A percentile compares a stretch with the other conserved stretches of the same genome.
These are phyloP conservation scores for Scomber japonicus DNA, from an alignment of 2,113 vertebrate species.

Conservation along the genomic window DNA sequence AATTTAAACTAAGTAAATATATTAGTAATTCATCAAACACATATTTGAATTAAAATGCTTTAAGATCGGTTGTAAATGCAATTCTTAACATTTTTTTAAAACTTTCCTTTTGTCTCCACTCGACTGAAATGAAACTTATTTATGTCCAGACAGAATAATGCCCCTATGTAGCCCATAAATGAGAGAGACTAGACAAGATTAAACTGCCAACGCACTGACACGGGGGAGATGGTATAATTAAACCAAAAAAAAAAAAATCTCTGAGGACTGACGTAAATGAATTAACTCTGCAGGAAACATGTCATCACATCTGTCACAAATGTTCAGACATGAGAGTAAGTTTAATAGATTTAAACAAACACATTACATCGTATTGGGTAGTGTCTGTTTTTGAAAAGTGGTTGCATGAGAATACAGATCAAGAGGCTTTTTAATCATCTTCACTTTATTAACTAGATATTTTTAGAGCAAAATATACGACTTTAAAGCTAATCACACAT, in stretches of 20 bases:
- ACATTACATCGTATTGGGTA: constrained; percentile 47
- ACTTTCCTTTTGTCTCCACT: constrained; percentile 37
- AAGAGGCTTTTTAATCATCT: constrained; percentile 5
- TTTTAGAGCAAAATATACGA: no score
- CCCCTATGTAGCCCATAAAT: constrained; percentile 54
- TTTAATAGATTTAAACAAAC: constrained; percentile 49
- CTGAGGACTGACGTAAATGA: constrained; percentile 33
- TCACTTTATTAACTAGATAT: no score
- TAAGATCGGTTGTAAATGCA: constrained; percentile 6
- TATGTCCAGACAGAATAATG: constrained; percentile 69
- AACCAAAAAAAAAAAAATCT: constrained; percentile 28
- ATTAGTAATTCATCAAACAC: neutral
- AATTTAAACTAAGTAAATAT: neutral
- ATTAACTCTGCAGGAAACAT: constrained; percentile 32
- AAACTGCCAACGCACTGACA: constrained; percentile 35
- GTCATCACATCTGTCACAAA: constrained; percentile 52
- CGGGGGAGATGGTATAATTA: constrained; percentile 35
- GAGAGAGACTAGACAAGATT: constrained; percentile 45
- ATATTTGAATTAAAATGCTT: no score
- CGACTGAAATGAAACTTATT: constrained; percentile 40
- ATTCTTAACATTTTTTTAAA: neutral
- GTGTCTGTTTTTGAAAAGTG: constrained; percentile 41
- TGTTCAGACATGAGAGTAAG: constrained; percentile 25
- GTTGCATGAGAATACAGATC: constrained; percentile 17
- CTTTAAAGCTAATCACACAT: no score